Evolutionary conservation across 2,797 vertebrate species (phyloP).

Genomic region (Scolopax rusticola): DNA sequence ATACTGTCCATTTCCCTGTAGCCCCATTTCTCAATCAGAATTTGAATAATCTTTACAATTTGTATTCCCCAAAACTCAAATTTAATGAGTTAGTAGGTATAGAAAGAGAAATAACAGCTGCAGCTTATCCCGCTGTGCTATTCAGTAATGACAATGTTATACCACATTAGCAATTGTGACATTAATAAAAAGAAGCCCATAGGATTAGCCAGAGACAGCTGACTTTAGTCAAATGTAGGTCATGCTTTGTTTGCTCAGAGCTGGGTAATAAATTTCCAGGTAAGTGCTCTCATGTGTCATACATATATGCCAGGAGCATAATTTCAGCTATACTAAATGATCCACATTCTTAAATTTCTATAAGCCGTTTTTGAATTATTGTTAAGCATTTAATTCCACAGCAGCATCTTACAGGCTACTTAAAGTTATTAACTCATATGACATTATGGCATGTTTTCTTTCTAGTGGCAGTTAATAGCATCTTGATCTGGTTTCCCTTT

Average conservation of each 20-base stretch:
- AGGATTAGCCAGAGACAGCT: slow-evolving; percentile 83
- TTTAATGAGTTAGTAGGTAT: slow-evolving; percentile 82
- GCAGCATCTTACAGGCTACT: slow-evolving; percentile 76
- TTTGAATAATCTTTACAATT: slow-evolving; percentile 82
- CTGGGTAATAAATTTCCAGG: slow-evolving; percentile 84
- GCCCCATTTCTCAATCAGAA: slow-evolving; percentile 80
- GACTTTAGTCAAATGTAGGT: slow-evolving; percentile 86
- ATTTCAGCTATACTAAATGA: slow-evolving; percentile 80
- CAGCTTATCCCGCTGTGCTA: slow-evolving; percentile 77
- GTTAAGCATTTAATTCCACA: slow-evolving; percentile 83
- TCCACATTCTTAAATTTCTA: slow-evolving; percentile 80
- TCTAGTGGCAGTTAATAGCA: slow-evolving; percentile 73
- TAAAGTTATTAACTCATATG: slow-evolving; percentile 81
- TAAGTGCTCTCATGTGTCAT: slow-evolving; percentile 84
- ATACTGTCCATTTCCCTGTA: slow-evolving; percentile 73
- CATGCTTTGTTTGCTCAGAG: slow-evolving; percentile 85
- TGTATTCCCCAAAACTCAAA: slow-evolving; percentile 81
- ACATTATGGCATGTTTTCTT: slow-evolving; percentile 76
- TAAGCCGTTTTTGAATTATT: slow-evolving; percentile 81
- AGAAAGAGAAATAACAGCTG: slow-evolving; percentile 82
- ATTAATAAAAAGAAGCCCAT: slow-evolving; percentile 85
- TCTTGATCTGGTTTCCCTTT: slow-evolving; percentile 73
- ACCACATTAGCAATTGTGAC: slow-evolving; percentile 84
- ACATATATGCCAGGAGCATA: slow-evolving; percentile 80
- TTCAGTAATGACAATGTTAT: slow-evolving; percentile 83